Evolutionary conservation across 2,113 vertebrate genomes (phyloP).

Genomic region (Gavia stellata): DNA sequence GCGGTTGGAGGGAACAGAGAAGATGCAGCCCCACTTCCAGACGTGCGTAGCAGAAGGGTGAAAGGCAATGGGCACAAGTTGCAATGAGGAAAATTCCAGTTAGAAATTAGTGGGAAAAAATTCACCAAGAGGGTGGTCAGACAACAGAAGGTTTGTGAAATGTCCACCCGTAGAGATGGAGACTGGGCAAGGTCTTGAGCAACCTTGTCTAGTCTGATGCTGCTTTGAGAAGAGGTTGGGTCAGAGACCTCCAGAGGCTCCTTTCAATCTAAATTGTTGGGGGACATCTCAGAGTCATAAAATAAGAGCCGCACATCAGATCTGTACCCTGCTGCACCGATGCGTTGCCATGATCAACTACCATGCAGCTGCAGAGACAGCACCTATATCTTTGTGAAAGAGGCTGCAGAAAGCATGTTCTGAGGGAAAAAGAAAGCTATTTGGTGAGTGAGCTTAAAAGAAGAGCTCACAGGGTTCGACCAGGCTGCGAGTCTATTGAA

Average conservation of each 20-base stretch:
- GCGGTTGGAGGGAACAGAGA: not conserved
- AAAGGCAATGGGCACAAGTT: not conserved
- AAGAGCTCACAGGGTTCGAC: not conserved
- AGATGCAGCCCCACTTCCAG: not conserved
- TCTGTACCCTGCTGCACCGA: not conserved
- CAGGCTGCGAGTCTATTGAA: not conserved
- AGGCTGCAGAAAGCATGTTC: not conserved
- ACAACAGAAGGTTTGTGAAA: not conserved
- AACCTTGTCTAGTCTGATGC: not conserved
- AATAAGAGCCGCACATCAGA: not conserved
- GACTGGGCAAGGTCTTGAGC: not conserved
- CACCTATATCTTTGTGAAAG: not conserved
- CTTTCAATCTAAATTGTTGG: not conserved
- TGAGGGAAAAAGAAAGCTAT: not conserved
- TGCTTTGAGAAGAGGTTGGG: not conserved
- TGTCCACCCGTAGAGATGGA: not conserved
- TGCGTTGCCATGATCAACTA: not conserved
- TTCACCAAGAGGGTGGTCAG: not conserved
- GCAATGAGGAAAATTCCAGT: not conserved
- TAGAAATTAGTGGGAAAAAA: not conserved
- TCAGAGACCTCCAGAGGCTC: not conserved
- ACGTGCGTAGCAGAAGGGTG: not conserved
- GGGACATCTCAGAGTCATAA: not conserved
- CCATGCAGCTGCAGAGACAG: not conserved
- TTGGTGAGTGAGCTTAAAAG: not conserved